Evolutionary conservation across 2,113 vertebrate species (phyloP).

Genomic region (Halcyon malimbica): DNA sequence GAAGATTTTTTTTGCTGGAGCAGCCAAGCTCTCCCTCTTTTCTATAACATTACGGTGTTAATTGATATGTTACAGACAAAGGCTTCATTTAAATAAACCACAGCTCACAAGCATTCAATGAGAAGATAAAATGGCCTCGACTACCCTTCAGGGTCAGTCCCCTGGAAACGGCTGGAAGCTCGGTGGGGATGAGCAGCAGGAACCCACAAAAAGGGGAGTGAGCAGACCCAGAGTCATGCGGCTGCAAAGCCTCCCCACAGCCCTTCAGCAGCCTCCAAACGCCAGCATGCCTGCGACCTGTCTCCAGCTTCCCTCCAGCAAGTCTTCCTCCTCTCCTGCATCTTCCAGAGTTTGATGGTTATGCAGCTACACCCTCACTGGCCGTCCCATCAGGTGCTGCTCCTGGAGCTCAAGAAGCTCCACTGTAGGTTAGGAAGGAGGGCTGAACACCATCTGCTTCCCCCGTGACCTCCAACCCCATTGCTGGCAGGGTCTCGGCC

Average conservation of each 20-base stretch:
- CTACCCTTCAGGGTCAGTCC: background rate
- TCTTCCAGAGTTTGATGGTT: no score
- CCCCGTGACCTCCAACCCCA: fast-evolving
- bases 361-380: background rate
- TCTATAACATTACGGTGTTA: background rate
- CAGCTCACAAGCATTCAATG: background rate
- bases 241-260: fast-evolving
- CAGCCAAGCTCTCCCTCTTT: background rate
- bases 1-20: background rate
- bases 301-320: background rate
- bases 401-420: background rate
- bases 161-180: background rate
- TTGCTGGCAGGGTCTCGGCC: fast-evolving
- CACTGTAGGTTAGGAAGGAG: background rate
- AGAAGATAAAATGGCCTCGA: background rate
- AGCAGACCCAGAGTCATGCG: fast-evolving
- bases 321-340: background rate
- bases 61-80: background rate
- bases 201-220: fast-evolving
- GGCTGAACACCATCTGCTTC: background rate
- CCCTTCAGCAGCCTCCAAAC: background rate
- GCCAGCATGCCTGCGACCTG: fast-evolving
- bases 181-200: fast-evolving
- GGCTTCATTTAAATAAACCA: background rate
- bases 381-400: background rate